Base-by-base conservation (phyloP, 1,140 invertebrate genomes). In the Limonius californicus region DNA sequence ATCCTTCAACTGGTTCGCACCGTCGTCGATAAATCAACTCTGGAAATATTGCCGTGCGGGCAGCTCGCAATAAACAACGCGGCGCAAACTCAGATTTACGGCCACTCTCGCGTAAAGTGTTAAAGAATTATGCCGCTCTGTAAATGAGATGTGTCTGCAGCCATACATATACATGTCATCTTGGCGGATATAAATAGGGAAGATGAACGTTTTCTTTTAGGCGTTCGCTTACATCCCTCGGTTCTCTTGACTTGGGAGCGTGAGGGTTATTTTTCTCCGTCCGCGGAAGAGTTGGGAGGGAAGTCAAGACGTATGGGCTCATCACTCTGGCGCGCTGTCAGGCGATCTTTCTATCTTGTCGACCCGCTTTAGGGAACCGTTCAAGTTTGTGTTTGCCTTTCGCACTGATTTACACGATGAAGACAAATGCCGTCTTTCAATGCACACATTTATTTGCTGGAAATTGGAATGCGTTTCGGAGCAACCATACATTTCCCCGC, bases 161-260 rank as follows among this genome's bases (percentile, higher is more conserved):
- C 57, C 68, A 66, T 70, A 69, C 70, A 67, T 71, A 71, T 72
- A 72, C 68, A 68, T 72, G 68, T 70, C 71, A 71, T 70, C 68
- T 67, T 57, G 68, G 60, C 68, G 67, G 69, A 69, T 70, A 72
- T 69, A 72, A 72, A 72, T 72, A 64, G 70, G 59, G 63, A 66
- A 70, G 70, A 72, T 70, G 69, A 72, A 72, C 70, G 68, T 64
- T 70, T 70, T 72, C 69, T 72, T 70, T 72, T 67, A 68, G 68
- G 64, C 64, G 64, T 53, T 67, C 64, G 60, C 67, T 63, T 69
- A 65, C 64, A 68, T 68, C 66, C 63, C 42, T 63, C 66, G 64
- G 63, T 66, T 67, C 63, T 70, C 64, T 63, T 63, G 66, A 64
- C 64, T 65, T 68, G 64, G 61, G 59, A 68, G 69, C 69, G 68